Percentiles rank a stretch among this genome's conserved stretches.
Evolutionary conservation across 2,113 vertebrate species (phyloP).

Genomic region (Platichthys flesus): DNA sequence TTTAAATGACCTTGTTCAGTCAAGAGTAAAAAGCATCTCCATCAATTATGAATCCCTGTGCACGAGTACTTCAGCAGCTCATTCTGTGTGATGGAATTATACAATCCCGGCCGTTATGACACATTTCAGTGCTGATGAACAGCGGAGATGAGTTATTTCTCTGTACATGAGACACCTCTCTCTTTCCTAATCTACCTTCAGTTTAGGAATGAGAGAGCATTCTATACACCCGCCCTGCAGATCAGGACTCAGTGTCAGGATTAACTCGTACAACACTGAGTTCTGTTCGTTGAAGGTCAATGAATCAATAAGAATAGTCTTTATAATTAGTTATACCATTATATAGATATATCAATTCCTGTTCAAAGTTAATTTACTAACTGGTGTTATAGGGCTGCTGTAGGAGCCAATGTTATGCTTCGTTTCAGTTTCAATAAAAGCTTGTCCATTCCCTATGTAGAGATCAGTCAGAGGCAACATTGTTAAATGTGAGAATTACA

Average conservation of each 20-base stretch:
- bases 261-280: neutral
- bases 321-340: too few species aligned
- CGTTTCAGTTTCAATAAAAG: neutral
- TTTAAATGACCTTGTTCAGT: slow-evolving; percentile 29
- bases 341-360: too few species aligned
- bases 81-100: slow-evolving; percentile 41
- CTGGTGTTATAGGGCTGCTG: too few species aligned
- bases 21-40: slow-evolving; percentile 34
- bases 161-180: neutral
- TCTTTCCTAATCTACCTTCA: neutral
- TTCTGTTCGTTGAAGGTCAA: neutral
- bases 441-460: neutral
- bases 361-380: too few species aligned
- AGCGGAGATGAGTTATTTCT: neutral
- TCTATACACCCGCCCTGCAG: neutral
- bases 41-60: slow-evolving; percentile 49
- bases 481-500: slow-evolving; percentile 3
- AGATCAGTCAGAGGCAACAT: neutral
- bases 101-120: slow-evolving; percentile 8
- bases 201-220: too few species aligned
- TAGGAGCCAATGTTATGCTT: neutral
- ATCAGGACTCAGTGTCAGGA: slow-evolving; percentile 9
- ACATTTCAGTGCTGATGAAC: slow-evolving; percentile 28
- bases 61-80: slow-evolving; percentile 43
- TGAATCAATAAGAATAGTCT: neutral